Percentiles rank a stretch among this genome's conserved stretches.
Evolutionary conservation across 2,113 vertebrate genomes (phyloP).

Genomic region (Progne subis): DNA sequence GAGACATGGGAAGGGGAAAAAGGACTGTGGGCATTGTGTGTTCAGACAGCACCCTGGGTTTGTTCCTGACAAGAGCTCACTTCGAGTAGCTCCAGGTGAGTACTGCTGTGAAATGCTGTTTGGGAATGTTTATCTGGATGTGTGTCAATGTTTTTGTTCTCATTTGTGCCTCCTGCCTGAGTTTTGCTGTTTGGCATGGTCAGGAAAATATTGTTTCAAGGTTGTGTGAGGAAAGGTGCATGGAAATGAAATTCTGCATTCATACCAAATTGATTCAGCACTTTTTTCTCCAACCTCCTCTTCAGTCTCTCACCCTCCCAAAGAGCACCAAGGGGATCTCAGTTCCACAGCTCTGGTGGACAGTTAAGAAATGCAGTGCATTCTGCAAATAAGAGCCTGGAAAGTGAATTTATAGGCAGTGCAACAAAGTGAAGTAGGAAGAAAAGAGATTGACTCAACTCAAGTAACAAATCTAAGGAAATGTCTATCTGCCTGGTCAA

Average conservation of each 20-base stretch:
- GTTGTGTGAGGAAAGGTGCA: not conserved
- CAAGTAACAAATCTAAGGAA: not conserved
- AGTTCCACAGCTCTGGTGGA: not conserved
- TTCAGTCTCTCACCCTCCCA: not conserved
- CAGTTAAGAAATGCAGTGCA: not conserved
- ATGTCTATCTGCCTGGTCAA: not conserved
- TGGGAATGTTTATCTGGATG: not conserved
- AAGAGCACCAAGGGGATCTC: not conserved
- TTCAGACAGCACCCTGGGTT: not conserved
- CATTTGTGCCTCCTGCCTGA: not conserved
- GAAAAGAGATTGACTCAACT: not conserved
- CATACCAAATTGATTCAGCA: not conserved
- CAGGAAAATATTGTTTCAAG: not conserved
- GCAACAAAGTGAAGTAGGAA: not conserved
- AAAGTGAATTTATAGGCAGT: not conserved
- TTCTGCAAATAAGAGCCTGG: not conserved
- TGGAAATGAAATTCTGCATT: not conserved
- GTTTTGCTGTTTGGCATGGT: not conserved
- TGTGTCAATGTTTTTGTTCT: not conserved
- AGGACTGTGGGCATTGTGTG: accelerated
- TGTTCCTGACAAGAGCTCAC: not conserved
- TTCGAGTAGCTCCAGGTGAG: not conserved
- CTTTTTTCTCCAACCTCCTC: not conserved
- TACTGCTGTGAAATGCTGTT: not conserved
- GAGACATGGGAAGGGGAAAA: not conserved